Base-by-base conservation (phyloP, 2,888 invertebrate species). In the Lucinisca nassula region DNA sequence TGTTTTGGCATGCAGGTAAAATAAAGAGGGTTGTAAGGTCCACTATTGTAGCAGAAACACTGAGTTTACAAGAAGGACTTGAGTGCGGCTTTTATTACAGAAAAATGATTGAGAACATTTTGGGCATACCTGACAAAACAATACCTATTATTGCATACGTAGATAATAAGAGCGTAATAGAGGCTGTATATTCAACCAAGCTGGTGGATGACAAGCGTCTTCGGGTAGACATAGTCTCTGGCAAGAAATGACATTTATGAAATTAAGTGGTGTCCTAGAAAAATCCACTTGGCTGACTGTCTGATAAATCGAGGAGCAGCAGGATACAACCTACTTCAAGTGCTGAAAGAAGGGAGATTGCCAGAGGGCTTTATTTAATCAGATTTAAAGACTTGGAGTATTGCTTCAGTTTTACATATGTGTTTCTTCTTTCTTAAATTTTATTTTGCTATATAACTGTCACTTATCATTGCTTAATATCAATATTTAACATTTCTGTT, bases 141-240 rank as follows among this genome's bases (percentile, higher is more conserved):
- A 81, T 87, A 70, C 78, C 58, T n/a, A 84, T 87, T 30, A 67
- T 70, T 37, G 84, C 84, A 49, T 79, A 76, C 75, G 73, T 72
- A 30, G 84, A 84, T 75, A 84, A 81, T 55, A 80, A 81, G 75
- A 84, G 84, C 84, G 79, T 82, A 6, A 70, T 82, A 40, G 88
- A 82, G 35, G 76, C 85, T 37, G 55, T 88, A 27, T 38, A 83
- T 75, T 88, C 85, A 38, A 84, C 85, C 37, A 87, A 87, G 55
- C 38, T 84, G 32, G 88, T 88, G 14, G 85, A 88, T 61, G 88
- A 83, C 67, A 83, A 72, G 61, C 76, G 79, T 35, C 73, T 83
- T 6, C 55, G 72, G 24, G 78, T 83, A 37, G 87, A 87, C 61
- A 87, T 87, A 51, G 82, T 70, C 21, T 38, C 14, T 79, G 38